Percentiles rank a stretch among this genome's conserved stretches.
These are phyloP conservation scores for Agrenia bidenticulata DNA, from an alignment of 2,888 invertebrate genomes.

Conservation along the genomic window DNA sequence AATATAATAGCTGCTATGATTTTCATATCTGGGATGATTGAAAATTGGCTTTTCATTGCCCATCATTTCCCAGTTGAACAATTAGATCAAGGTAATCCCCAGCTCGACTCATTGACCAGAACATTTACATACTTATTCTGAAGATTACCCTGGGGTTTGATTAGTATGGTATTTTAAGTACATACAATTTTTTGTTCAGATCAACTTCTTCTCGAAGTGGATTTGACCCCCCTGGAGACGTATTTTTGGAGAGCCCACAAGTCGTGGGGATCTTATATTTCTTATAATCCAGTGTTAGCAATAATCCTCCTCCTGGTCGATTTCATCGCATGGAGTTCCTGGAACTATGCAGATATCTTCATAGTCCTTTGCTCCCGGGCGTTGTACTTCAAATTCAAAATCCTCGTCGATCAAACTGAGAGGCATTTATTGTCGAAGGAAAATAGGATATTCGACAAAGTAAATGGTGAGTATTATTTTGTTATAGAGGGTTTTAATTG, in stretches of 20 bases:
- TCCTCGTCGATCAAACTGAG: slow-evolving; percentile 29
- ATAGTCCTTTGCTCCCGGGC: slow-evolving; percentile 38
- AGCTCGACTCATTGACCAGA: no score
- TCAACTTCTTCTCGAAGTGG: no score
- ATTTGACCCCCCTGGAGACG: slow-evolving; percentile 27
- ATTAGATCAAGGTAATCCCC: not conserved
- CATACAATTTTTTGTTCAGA: no score
- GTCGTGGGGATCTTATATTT: slow-evolving; percentile 30
- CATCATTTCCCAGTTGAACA: slow-evolving; percentile 23
- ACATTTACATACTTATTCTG: no score
- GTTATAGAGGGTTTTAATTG: no score
- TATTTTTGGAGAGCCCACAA: slow-evolving; percentile 40
- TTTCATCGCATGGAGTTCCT: slow-evolving; percentile 28
- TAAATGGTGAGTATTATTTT: not conserved
- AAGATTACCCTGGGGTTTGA: no score
- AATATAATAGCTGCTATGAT: slow-evolving; percentile 1
- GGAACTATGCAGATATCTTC: slow-evolving; percentile 36
- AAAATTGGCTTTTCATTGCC: slow-evolving; percentile 11
- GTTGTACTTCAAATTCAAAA: slow-evolving; percentile 44
- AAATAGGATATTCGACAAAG: not conserved
- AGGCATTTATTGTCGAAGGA: not conserved
- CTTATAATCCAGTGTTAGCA: slow-evolving; percentile 26
- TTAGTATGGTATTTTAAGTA: no score
- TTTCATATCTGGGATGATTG: slow-evolving; percentile 27
- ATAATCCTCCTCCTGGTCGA: slow-evolving; percentile 25